These are phyloP conservation scores for Drosophila bocki DNA, from an alignment of 1,140 invertebrate genomes.

Conservation along the genomic window DNA sequence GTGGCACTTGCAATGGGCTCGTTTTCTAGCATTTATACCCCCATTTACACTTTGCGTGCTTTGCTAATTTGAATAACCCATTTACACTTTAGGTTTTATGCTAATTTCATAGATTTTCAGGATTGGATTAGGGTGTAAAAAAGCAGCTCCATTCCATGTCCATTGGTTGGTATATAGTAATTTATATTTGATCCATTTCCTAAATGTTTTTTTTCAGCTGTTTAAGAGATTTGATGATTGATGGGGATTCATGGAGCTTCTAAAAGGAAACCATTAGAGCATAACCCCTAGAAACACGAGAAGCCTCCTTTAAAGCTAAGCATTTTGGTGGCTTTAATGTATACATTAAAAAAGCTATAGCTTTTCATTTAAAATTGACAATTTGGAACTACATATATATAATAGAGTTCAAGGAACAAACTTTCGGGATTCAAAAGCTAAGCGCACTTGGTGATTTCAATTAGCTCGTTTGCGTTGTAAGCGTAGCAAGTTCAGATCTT, in stretches of 20 bases:
- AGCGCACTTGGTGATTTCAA: constrained; percentile 12
- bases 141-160: no score
- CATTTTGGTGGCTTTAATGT: constrained; percentile 9
- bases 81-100: neutral
- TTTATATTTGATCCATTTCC: no score
- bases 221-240: neutral
- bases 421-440: neutral
- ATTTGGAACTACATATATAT: neutral
- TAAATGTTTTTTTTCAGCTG: no score
- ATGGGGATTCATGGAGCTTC: neutral
- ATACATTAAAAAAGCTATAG: constrained; percentile 10
- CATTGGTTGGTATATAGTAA: no score
- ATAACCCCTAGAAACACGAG: neutral
- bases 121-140: neutral
- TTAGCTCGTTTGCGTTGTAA: constrained; percentile 6
- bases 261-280: neutral
- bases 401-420: neutral
- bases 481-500: neutral
- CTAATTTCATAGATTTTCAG: neutral
- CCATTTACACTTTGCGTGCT: neutral
- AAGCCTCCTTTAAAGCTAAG: constrained; percentile 8
- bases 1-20: no score
- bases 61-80: neutral
- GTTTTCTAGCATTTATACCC: neutral
- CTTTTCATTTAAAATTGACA: constrained; percentile 1